Conservation (phyloP, 1,140 invertebrate genomes). For the Frieseomelitta varia region DNA sequence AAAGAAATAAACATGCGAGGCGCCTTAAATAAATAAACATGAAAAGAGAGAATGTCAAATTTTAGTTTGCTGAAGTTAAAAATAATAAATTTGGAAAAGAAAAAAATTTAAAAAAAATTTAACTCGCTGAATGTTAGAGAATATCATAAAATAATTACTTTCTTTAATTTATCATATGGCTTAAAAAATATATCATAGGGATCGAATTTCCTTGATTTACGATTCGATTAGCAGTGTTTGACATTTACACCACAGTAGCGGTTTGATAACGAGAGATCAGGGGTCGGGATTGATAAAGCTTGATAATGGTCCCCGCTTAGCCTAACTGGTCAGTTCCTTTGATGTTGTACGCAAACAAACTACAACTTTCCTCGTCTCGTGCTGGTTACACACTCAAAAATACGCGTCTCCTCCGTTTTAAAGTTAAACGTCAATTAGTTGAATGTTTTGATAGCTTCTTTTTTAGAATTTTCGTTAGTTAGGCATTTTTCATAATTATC, state of each 20-base stretch:
- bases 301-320: constrained; percentile 50
- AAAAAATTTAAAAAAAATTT: too few species aligned
- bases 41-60: too few species aligned
- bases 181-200: too few species aligned
- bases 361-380: background rate
- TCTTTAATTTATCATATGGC: background rate
- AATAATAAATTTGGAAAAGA: too few species aligned
- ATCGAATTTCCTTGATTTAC: constrained; percentile 14
- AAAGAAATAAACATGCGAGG: too few species aligned
- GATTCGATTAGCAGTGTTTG: background rate
- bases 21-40: too few species aligned
- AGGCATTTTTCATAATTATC: background rate
- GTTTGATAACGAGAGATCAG: constrained; percentile 65
- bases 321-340: constrained; percentile 64
- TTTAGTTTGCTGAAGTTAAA: too few species aligned
- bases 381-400: background rate
- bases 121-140: too few species aligned
- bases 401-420: background rate
- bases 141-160: background rate
- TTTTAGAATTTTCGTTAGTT: background rate
- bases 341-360: constrained; percentile 39
- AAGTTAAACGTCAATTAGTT: background rate
- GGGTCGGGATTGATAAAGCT: constrained; percentile 66
- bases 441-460: background rate
- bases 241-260: constrained; percentile 20